phyloP scores from a whole-genome alignment of 2,113 vertebrate species.

The Toxostoma redivivum region DNA sequence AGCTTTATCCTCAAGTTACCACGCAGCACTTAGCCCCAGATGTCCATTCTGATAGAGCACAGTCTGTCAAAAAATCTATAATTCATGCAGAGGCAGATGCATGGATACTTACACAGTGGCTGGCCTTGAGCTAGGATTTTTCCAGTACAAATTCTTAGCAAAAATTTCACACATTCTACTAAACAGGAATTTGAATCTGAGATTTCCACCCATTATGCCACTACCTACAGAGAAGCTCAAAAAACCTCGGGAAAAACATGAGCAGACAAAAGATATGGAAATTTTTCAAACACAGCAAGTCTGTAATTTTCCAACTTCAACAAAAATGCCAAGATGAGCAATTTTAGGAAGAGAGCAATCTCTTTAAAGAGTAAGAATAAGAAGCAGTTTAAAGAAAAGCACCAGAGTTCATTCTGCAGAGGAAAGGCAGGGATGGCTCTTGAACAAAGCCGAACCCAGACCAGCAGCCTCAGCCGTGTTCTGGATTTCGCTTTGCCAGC shows the following conservation, averaged over 20 bases:
- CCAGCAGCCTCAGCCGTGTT: background rate
- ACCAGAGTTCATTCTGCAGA: background rate
- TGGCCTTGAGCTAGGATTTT: background rate
- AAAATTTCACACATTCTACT: background rate
- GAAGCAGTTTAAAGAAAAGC: background rate
- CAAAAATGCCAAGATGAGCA: background rate
- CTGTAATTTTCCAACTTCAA: background rate
- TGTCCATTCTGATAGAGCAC: background rate
- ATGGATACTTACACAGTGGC: background rate
- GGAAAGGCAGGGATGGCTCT: background rate
- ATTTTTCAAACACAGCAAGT: background rate
- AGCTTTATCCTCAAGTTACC: constrained; percentile 27
- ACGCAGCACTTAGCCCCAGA: background rate
- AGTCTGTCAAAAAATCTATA: constrained; percentile 26
- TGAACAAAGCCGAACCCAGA: background rate
- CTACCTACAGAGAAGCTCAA: background rate
- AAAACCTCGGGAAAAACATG: background rate
- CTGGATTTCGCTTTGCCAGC: background rate
- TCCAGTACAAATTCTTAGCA: background rate
- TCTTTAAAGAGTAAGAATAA: background rate
- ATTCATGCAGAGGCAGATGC: background rate
- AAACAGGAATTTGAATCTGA: background rate
- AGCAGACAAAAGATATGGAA: background rate
- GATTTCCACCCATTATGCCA: background rate
- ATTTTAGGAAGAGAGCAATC: background rate